Conservation (phyloP, 23 tunicate species). For the Trididemnum nubilum region DNA sequence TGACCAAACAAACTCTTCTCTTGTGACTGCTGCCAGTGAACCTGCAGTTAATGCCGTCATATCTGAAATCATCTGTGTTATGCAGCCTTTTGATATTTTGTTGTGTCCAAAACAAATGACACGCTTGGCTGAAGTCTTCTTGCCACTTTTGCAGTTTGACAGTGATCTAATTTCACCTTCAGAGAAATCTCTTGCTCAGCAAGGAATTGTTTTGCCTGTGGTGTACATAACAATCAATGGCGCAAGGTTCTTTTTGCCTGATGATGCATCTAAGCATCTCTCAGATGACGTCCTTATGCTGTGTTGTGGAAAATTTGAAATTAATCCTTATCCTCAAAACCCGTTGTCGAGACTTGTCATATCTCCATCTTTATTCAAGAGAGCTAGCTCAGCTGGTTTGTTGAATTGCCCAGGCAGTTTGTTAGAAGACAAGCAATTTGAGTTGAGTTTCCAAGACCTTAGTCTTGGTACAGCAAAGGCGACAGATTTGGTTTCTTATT, state of each 20-base stretch:
- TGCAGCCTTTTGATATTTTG: slow-evolving; percentile 62
- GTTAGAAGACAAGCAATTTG: slow-evolving; percentile 65
- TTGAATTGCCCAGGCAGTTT: slow-evolving; percentile 56
- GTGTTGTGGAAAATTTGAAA: slow-evolving; percentile 44
- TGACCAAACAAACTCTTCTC: slow-evolving; percentile 38
- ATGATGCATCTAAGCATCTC: not conserved
- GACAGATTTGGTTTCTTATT: slow-evolving; percentile 13
- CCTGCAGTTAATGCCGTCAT: not conserved
- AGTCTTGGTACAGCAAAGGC: slow-evolving; percentile 55
- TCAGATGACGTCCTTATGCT: slow-evolving; percentile 42
- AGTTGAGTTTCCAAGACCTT: slow-evolving; percentile 37
- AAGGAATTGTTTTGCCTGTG: slow-evolving; percentile 27
- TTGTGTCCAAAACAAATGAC: slow-evolving; percentile 26
- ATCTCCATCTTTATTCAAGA: slow-evolving; percentile 30
- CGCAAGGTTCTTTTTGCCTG: slow-evolving; percentile 41
- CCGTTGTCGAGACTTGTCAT: slow-evolving; percentile 60
- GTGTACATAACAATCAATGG: slow-evolving; percentile 45
- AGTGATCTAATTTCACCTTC: not conserved
- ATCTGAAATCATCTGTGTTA: slow-evolving; percentile 45
- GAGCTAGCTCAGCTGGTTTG: slow-evolving; percentile 44
- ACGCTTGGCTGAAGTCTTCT: slow-evolving; percentile 14
- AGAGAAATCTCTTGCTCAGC: not conserved
- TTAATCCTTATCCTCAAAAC: slow-evolving; percentile 61
- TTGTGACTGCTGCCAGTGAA: slow-evolving; percentile 17
- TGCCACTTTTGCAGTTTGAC: slow-evolving; percentile 22